Conservation (phyloP, 64 coral and sea anemone genomes). For the Porites australiensis region DNA sequence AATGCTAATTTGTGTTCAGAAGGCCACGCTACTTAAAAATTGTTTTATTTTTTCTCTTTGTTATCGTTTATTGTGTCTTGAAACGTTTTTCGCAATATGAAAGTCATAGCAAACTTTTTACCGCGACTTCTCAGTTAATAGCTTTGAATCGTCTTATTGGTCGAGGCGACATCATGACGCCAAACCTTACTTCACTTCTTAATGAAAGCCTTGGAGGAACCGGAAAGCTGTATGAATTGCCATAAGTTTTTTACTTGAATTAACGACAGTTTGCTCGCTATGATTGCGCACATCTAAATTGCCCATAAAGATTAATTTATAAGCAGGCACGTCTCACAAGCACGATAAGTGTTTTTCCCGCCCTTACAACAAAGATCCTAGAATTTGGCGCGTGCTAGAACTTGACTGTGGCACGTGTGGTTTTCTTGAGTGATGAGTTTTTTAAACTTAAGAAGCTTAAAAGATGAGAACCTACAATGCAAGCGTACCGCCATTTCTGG, state of each 20-base stretch:
- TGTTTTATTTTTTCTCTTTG: neutral
- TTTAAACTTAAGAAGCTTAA: neutral
- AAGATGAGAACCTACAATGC: neutral
- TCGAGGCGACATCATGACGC: neutral
- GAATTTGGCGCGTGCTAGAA: neutral
- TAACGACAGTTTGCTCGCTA: neutral
- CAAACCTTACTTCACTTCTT: neutral
- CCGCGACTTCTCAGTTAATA: neutral
- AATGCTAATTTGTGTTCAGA: constrained; percentile 16
- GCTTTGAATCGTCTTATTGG: neutral
- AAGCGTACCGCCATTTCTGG: neutral
- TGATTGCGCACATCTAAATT: constrained; percentile 1
- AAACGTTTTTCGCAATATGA: neutral
- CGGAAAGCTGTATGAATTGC: constrained; percentile 32
- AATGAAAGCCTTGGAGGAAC: neutral
- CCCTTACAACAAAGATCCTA: neutral
- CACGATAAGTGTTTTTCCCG: neutral
- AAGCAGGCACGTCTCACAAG: neutral
- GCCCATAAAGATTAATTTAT: neutral
- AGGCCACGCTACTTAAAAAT: constrained; percentile 22
- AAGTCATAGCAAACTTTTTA: neutral
- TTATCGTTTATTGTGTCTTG: constrained; percentile 12
- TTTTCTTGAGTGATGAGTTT: neutral
- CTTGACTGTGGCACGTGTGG: neutral
- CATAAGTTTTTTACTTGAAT: neutral